Percentiles rank a stretch among this genome's conserved stretches.
These are phyloP conservation scores for Coecobrya sp. DNA, from an alignment of 2,888 invertebrate genomes.

Conservation along the genomic window DNA sequence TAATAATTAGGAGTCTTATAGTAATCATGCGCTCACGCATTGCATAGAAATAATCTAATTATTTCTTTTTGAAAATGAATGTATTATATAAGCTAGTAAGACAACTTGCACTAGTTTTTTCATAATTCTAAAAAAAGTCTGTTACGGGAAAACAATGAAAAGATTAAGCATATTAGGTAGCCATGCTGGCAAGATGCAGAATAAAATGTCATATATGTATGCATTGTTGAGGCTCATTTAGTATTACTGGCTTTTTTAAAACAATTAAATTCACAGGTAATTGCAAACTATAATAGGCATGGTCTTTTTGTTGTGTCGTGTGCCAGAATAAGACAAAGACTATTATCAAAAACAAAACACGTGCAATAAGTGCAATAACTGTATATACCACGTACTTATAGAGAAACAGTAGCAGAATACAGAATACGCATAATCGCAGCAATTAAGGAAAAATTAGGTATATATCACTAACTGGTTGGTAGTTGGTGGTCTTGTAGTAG, in stretches of 20 bases:
- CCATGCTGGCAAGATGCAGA: too few relatives aligned
- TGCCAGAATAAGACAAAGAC: slow-evolving; percentile 40
- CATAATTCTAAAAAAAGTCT: neutral
- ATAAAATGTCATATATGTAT: neutral
- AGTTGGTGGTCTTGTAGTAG: neutral
- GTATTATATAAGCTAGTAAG: neutral
- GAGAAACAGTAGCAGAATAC: neutral
- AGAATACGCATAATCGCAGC: neutral
- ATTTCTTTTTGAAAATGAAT: neutral
- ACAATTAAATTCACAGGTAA: neutral
- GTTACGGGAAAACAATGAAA: slow-evolving; percentile 47
- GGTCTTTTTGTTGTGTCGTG: slow-evolving; percentile 7
- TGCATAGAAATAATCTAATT: slow-evolving; percentile 45
- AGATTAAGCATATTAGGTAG: neutral
- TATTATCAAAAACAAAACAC: slow-evolving; percentile 38
- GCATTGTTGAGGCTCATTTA: neutral
- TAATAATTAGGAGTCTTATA: neutral
- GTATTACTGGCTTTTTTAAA: neutral
- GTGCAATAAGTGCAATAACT: slow-evolving; percentile 11
- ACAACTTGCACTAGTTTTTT: neutral
- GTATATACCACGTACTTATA: neutral
- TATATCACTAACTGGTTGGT: slow-evolving; percentile 6
- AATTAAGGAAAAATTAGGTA: slow-evolving; percentile 41
- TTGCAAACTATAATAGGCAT: neutral
- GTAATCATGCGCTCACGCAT: slow-evolving; percentile 21